Evolutionary conservation across 2,888 invertebrate species (phyloP), one percentile per base, ranked within the genome.

Genomic region (Diogma glabrata): DNA sequence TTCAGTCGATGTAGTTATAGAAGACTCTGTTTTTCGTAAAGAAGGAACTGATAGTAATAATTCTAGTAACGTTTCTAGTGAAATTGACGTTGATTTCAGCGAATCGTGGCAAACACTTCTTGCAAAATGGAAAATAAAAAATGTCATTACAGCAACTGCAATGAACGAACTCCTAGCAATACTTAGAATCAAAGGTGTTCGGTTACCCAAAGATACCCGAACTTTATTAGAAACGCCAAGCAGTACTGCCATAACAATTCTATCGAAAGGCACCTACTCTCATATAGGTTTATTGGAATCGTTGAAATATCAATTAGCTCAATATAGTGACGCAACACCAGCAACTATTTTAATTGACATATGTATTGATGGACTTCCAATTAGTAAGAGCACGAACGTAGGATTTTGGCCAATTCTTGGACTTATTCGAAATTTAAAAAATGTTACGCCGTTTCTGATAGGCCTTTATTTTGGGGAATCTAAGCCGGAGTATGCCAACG

Each of bases 101-200:
- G 5, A 33, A 12, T 33, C 33, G 4, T 33, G 4, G 33, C 33
- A 33, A 33, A 33, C 33, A 2, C 3, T 33, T 3, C 33, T 33
- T 33, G 33, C 33, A 33, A n/a, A n/a, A 33, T 33, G 33, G 4
- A 33, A 33, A 33, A 33, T 33, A 33, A 33, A 33, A 33, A 33
- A 33, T 12, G 33, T 6, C 3, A 12, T 33, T 33, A 33, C 33
- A 33, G 33, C 12, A 33, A 33, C 33, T 10, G 33, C 33, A 33
- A 33, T 33, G 33, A 33, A 33, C 33, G 33, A 33, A 33, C 33
- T 33, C 33, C 4, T 33, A 7, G 33, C 3, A 10, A 33, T 33
- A 10, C 33, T 7, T 3, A 33, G 33, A 33, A 33, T 33, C 16
- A 33, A 33, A 33, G 33, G 33, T 33, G 16, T 33, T 12, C 3